Evolutionary conservation across 2,797 vertebrate genomes (phyloP).

Genomic region (Hoplostethus atlanticus): DNA sequence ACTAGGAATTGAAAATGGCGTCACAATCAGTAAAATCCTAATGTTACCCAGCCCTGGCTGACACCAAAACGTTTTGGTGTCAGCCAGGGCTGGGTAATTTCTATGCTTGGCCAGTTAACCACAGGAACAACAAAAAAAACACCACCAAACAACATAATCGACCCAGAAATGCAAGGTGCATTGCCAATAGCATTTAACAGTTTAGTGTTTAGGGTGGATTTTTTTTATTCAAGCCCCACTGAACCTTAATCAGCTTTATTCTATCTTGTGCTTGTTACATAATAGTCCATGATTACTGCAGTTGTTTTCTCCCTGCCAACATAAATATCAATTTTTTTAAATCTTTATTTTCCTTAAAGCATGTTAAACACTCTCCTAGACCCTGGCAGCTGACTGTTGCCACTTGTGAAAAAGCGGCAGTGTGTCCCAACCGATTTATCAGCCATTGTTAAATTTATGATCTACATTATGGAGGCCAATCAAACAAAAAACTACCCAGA

Average conservation of each 20-base stretch:
- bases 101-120: too few relatives aligned
- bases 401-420: background rate
- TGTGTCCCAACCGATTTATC: background rate
- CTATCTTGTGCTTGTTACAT: slow-evolving; percentile 12
- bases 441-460: background rate
- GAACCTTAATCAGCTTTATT: slow-evolving; percentile 22
- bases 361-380: background rate
- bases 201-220: background rate
- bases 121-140: too few relatives aligned
- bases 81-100: too few relatives aligned
- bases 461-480: background rate
- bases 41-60: too few relatives aligned
- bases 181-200: background rate
- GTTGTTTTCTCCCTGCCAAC: background rate
- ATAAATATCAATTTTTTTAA: background rate
- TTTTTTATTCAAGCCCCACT: background rate
- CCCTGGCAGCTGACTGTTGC: background rate
- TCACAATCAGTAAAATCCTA: too few relatives aligned
- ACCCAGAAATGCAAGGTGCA: too few relatives aligned
- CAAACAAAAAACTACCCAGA: background rate
- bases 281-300: slow-evolving; percentile 4
- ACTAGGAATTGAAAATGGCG: too few relatives aligned
- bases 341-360: background rate
- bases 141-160: too few relatives aligned
- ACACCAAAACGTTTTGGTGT: too few relatives aligned